Percentiles rank a stretch among this genome's conserved stretches.
phyloP scores from a whole-genome alignment of 2,797 vertebrate genomes.

The Salmo trutta region DNA sequence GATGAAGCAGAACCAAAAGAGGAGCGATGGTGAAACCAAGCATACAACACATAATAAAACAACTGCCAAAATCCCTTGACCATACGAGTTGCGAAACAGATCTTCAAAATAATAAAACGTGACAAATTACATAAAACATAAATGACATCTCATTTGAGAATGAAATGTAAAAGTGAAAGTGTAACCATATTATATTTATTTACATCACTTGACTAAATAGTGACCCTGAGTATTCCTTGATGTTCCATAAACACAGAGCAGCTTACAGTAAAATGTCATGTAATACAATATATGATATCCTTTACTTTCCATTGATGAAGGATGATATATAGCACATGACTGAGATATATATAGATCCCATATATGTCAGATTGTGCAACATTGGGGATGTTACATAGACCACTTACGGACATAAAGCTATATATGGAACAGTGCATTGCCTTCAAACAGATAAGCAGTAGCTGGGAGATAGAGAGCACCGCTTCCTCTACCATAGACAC shows the following conservation, averaged over 20 bases:
- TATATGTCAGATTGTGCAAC: not conserved
- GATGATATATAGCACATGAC: not conserved
- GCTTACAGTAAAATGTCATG: not conserved
- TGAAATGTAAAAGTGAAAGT: no score
- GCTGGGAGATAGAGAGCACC: not conserved
- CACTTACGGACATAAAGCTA: not conserved
- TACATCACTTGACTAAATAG: no score
- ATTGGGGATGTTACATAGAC: not conserved
- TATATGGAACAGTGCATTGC: not conserved
- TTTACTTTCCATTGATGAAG: not conserved
- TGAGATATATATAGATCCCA: not conserved
- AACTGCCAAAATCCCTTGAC: no score
- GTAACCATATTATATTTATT: no score
- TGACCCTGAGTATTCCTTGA: no score
- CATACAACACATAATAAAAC: no score
- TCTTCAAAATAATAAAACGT: no score
- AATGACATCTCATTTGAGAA: no score
- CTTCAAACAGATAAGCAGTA: not conserved
- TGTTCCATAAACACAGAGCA: not conserved
- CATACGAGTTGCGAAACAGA: no score
- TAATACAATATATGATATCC: not conserved
- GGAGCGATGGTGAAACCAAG: no score
- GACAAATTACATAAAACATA: no score
- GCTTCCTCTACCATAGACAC: not conserved
- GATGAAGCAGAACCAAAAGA: no score